Conservation (phyloP, 2,797 vertebrate species). For the Epinephelus awoara region DNA sequence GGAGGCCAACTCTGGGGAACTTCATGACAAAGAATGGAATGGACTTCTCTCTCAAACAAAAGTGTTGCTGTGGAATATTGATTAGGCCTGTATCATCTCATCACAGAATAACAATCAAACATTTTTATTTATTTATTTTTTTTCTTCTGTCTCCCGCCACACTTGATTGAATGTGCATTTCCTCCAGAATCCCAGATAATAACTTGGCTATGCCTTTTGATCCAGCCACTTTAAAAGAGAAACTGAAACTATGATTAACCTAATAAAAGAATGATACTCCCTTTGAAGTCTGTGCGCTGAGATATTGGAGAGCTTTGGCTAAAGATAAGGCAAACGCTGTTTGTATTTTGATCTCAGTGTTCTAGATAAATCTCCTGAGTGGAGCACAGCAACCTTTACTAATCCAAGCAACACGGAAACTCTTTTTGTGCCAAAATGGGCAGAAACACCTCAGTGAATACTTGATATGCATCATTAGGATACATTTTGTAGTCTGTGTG, state of each 20-base stretch:
- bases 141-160: not conserved
- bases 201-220: constrained; percentile 48
- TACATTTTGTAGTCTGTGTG: not conserved
- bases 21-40: constrained; percentile 71
- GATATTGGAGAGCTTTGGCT: constrained; percentile 30
- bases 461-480: not conserved
- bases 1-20: constrained; percentile 69
- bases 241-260: constrained; percentile 50
- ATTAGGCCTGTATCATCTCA: constrained; percentile 55
- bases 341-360: constrained; percentile 32
- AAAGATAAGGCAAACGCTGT: constrained; percentile 28
- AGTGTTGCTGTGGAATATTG: constrained; percentile 69
- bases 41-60: constrained; percentile 69
- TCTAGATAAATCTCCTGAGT: constrained; percentile 21
- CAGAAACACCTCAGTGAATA: not conserved
- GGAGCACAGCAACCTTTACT: constrained; percentile 7
- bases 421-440: not conserved
- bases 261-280: constrained; percentile 30
- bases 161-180: constrained; percentile 51
- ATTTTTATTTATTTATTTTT: not conserved
- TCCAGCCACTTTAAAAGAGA: constrained; percentile 44
- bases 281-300: constrained; percentile 37
- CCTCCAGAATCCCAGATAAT: constrained; percentile 52
- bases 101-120: constrained; percentile 61
- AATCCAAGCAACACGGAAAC: not conserved